These are phyloP conservation scores for Prionailurus bengalensis DNA, from an alignment of 2,113 vertebrate genomes.

Conservation along the genomic window DNA sequence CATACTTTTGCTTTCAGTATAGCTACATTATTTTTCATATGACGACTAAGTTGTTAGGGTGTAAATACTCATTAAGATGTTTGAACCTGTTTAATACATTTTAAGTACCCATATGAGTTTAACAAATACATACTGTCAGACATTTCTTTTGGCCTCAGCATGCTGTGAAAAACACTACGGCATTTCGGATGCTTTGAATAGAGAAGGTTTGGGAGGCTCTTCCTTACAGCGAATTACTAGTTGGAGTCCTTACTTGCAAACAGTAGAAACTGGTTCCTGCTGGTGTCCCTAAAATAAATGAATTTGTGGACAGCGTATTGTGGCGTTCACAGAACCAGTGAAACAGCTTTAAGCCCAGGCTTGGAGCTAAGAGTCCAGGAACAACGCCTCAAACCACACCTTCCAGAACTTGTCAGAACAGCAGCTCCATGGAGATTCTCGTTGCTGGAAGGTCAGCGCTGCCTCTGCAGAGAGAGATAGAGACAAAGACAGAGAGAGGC, in stretches of 20 bases:
- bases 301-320: neutral
- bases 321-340: neutral
- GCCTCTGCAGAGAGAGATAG: neutral
- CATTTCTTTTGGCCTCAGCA: neutral
- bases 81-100: neutral
- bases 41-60: neutral
- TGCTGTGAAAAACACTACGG: neutral
- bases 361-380: neutral
- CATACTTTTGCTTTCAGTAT: neutral
- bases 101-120: neutral
- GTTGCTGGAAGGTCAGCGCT: neutral
- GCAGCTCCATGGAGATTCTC: neutral
- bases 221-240: neutral
- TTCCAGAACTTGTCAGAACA: neutral
- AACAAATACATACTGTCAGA: neutral
- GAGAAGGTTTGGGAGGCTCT: neutral
- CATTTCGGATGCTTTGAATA: neutral
- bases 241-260: neutral
- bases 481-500: neutral
- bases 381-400: neutral
- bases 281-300: neutral
- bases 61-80: neutral
- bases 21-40: neutral
- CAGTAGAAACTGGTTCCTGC: neutral
- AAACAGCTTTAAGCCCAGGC: neutral